Conservation (phyloP, 2,797 vertebrate genomes). For the Muscicapa striata region DNA sequence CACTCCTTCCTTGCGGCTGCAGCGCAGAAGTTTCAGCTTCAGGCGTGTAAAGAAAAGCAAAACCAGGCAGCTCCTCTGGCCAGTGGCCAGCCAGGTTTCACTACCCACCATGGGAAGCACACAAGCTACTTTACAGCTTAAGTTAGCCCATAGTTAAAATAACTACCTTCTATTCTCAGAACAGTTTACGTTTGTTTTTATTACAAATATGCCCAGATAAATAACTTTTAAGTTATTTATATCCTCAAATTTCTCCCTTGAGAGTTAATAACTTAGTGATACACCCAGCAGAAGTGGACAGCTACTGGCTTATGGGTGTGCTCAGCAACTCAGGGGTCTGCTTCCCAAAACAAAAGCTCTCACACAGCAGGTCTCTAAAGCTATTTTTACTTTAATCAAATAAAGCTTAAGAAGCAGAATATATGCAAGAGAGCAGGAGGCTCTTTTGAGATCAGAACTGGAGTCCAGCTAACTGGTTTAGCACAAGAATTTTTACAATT, state of each 20-base stretch:
- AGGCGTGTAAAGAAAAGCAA: not conserved
- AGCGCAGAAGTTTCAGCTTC: not conserved
- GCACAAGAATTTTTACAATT: not conserved
- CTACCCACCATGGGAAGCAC: not conserved
- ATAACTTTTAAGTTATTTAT: slow-evolving; percentile 30
- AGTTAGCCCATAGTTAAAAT: not conserved
- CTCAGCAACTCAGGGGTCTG: not conserved
- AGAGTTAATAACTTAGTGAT: slow-evolving; percentile 29
- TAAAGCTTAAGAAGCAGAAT: not conserved
- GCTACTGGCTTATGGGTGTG: not conserved
- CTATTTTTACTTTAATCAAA: not conserved
- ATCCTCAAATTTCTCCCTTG: slow-evolving; percentile 13
- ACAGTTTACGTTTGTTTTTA: not conserved
- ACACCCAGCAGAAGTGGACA: not conserved
- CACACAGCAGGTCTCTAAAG: not conserved
- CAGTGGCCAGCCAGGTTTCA: not conserved
- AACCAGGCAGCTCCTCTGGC: not conserved
- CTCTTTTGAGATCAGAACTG: not conserved
- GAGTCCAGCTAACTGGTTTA: not conserved
- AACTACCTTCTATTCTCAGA: slow-evolving; percentile 23
- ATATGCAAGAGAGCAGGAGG: not conserved
- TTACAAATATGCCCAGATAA: slow-evolving; percentile 8
- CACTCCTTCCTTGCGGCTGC: not conserved
- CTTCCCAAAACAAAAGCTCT: not conserved
- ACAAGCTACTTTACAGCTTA: not conserved